A percentile compares a stretch with the other conserved stretches of the same genome.
phyloP scores from a whole-genome alignment of 2,113 vertebrate species.

The Gallinago jamesoni region DNA sequence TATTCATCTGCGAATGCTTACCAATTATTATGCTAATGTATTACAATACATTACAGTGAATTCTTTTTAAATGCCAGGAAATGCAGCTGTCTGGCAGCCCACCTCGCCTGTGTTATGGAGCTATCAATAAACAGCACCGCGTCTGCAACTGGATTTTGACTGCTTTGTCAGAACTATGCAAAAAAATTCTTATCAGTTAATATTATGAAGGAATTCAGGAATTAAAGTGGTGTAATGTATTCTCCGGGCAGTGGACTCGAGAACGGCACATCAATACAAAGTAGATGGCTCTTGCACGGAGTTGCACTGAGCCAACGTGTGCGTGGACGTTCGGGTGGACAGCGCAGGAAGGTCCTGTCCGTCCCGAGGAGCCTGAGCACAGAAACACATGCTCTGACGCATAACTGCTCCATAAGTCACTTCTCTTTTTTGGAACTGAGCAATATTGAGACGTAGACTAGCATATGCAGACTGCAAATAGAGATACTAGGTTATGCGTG shows the following conservation, averaged over 20 bases:
- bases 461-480: not conserved
- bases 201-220: not conserved
- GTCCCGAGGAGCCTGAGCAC: accelerated
- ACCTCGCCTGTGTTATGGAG: conserved; percentile 54
- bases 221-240: not conserved
- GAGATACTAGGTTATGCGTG: not conserved
- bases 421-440: not conserved
- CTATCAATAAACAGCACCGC: conserved; percentile 70
- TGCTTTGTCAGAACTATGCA: conserved; percentile 24
- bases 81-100: conserved; percentile 76
- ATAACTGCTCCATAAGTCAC: not conserved
- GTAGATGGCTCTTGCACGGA: not conserved
- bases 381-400: accelerated
- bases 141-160: conserved; percentile 61
- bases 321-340: accelerated
- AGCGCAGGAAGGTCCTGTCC: accelerated
- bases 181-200: not conserved
- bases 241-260: not conserved
- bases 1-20: conserved; percentile 85
- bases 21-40: conserved; percentile 88
- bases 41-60: conserved; percentile 81
- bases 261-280: not conserved
- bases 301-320: not conserved
- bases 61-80: conserved; percentile 79
- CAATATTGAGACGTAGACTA: accelerated